Evolutionary conservation across 2,113 vertebrate species (phyloP), one percentile per base, ranked within the genome.

Genomic region (Acinonyx jubatus): DNA sequence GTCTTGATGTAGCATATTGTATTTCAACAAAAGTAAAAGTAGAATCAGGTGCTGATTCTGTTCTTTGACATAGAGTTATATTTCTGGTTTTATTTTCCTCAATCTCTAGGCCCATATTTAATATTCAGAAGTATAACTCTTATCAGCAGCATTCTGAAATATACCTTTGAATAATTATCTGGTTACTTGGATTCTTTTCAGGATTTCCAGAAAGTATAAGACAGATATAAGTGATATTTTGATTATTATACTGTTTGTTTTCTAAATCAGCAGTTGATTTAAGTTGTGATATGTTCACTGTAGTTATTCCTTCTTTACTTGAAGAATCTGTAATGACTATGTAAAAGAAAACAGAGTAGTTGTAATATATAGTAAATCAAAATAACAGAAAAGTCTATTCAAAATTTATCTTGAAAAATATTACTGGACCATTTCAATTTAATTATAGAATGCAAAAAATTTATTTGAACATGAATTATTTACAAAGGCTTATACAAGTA

Each of bases 21-120:
- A 66, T 96, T 97, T 96, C 25, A 92, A 68, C 5, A 97, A 95
- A 88, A 33, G 16, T 33, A 88, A 69, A 94, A 76, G 23, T 48
- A 93, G 27, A 83, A 68, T 91, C 15, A 87, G 36, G 18, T 63
- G 31, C 10, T 48, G 9, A 4, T 50, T 71, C 36, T 81, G 13
- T 55, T 1, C 13, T 82, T 5, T 65, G 63, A 69, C 55, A 11
- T 33, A 63, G 15, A n/a, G 11, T 76, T 83, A 18, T 57, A 45
- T 50, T 66, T 16, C 29, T 89, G 48, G 6, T 23, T 15, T 78
- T 55, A 23, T 80, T 89, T 96, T 4, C 7, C 38, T 65, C 14
- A 83, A n/a, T 69, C 33, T 0, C 14, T 73, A n/a, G 73, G 15
- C 12, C 21, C 65, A 0, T 41, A 21, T 19, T 81, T 88, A 79